phyloP scores from a whole-genome alignment of 2,888 invertebrate species.

The Ormia ochracea region DNA sequence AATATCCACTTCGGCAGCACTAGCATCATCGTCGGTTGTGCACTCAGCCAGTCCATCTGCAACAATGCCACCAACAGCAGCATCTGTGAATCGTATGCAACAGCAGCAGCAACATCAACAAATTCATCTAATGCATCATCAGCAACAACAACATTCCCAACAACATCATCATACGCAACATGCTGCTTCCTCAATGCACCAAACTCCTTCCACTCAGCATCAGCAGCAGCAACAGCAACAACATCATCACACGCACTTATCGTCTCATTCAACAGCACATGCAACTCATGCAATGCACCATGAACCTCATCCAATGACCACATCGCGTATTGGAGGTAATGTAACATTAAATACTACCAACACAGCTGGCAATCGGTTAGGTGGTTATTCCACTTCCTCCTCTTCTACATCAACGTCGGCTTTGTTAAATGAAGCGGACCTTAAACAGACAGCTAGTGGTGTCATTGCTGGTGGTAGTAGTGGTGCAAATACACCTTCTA shows the following conservation, averaged over 20 bases:
- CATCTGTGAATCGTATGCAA: conserved; percentile 46
- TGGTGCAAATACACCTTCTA: conserved; percentile 13
- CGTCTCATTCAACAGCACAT: conserved; percentile 64
- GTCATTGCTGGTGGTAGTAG: conserved; percentile 12
- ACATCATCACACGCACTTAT: conserved; percentile 64
- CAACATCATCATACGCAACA: conserved; percentile 67
- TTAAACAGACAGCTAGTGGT: conserved; percentile 45
- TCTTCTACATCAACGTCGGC: conserved; percentile 46
- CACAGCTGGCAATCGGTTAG: conserved; percentile 59
- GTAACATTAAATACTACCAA: conserved; percentile 58
- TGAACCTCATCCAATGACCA: conserved; percentile 61
- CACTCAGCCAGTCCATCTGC: conserved; percentile 32
- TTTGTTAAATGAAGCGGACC: conserved; percentile 46
- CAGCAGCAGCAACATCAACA: conserved; percentile 46
- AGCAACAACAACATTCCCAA: conserved; percentile 65
- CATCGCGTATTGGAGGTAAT: conserved; percentile 64
- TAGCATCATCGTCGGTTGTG: conserved; percentile 33
- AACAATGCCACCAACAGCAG: conserved; percentile 37
- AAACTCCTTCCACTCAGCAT: conserved; percentile 37
- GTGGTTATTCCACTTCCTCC: conserved; percentile 36
- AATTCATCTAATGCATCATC: conserved; percentile 42
- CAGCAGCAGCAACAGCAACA: conserved; percentile 64
- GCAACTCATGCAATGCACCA: conserved; percentile 59
- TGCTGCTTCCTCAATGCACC: conserved; percentile 63
- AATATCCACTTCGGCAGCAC: conserved; percentile 36